Conservation (phyloP, 2,888 invertebrate species). For the Orchesella flavescens region DNA sequence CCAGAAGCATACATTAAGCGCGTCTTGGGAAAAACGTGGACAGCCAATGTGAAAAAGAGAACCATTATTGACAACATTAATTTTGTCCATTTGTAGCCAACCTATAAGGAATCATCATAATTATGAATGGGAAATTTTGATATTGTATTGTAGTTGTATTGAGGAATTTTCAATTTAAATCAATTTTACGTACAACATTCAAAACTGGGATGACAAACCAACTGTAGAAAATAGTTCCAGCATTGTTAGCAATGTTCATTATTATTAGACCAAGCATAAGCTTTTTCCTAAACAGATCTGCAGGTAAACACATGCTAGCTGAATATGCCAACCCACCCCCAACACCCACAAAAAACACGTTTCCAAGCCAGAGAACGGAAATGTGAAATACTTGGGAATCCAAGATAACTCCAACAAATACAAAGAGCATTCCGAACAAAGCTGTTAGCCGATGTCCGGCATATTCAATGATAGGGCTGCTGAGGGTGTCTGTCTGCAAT, state of each 20-base stretch:
- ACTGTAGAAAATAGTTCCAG: conserved; percentile 39
- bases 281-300: conserved; percentile 24
- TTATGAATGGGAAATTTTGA: background rate
- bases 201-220: conserved; percentile 28
- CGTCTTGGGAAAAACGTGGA: conserved; percentile 50
- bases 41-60: conserved; percentile 44
- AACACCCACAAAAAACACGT: conserved; percentile 58
- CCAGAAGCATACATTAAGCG: conserved; percentile 31
- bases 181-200: conserved; percentile 23
- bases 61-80: conserved; percentile 35
- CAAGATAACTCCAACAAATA: conserved; percentile 62
- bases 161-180: too few species aligned
- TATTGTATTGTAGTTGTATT: too few species aligned
- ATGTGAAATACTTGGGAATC: conserved; percentile 60
- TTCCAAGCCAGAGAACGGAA: conserved; percentile 46
- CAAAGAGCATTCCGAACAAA: conserved; percentile 66
- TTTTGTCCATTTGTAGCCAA: conserved; percentile 57
- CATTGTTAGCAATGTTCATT: conserved; percentile 5
- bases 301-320: conserved; percentile 44
- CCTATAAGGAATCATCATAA: conserved; percentile 19
- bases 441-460: conserved; percentile 65
- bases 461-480: conserved; percentile 40
- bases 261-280: conserved; percentile 39
- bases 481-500: conserved; percentile 25
- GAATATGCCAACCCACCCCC: conserved; percentile 65